Evolutionary conservation across 2,797 vertebrate genomes (phyloP), one percentile per base, ranked within the genome.

Genomic region (Spinus olivaceus): DNA sequence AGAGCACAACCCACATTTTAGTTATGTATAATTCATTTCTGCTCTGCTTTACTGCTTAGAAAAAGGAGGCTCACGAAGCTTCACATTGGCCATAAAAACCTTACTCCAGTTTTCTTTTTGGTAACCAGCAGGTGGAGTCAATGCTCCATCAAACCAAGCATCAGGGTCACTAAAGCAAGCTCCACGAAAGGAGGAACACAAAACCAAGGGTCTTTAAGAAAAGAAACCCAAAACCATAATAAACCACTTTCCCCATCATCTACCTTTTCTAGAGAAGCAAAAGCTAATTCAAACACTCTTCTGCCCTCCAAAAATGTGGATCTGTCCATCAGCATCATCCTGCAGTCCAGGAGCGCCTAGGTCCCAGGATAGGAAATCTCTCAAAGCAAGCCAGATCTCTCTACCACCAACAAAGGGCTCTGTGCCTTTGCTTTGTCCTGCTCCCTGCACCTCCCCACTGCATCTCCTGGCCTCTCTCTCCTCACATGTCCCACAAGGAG

Each of bases 1-100:
- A 80, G 44, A 96, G 70, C 84, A 81, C 44, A 81, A 30, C 39
- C 86, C 73, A 22, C 73, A 27, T 89, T 67, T 97, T 96, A 97
- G 64, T 88, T 44, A 41, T 32, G 37, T 41, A 5, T 30, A 71
- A 86, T 86, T 90, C 41, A 44, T 90, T 93, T 94, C 86, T 84
- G n/a, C 79, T 95, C 49, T 93, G 54, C 85, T 90, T 91, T 87
- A 92, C 27, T 54, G n/a, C 46, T 71, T 78, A 53, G 67, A 30
- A 83, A 56, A 17, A 49, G 6, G 18, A 47, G 6, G 23, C 16
- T 73, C 64, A 41, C 21, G 77, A 63, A 61, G 8, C n/a, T 81
- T 65, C 23, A 32, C 3, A 22, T 4, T 12, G 8, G 33, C 42
- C 66, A 67, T 39, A 59, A 59, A 65, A 79, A 30, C 50, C 50